phyloP scores from a whole-genome alignment of 2,888 invertebrate species.

The Catocala sponsa region DNA sequence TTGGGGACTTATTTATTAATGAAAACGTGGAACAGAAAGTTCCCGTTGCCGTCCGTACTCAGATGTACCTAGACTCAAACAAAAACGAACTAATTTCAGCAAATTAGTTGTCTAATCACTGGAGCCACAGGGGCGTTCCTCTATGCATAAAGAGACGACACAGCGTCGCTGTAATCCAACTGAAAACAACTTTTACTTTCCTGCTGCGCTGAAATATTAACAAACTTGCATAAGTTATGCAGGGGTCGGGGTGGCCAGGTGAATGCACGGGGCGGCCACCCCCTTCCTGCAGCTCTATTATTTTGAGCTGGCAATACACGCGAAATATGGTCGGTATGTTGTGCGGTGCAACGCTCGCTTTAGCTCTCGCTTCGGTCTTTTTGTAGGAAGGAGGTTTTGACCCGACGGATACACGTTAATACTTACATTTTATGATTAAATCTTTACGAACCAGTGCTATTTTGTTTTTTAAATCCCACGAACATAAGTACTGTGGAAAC shows the following conservation, averaged over 20 bases:
- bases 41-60: background rate
- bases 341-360: constrained; percentile 61
- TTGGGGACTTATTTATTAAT: constrained; percentile 3
- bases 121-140: constrained; percentile 38
- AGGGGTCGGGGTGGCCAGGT: constrained; percentile 58
- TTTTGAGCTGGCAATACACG: constrained; percentile 51
- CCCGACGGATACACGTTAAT: constrained; percentile 44
- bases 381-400: constrained; percentile 58
- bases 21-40: constrained; percentile 5
- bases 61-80: constrained; percentile 23
- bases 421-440: constrained; percentile 52
- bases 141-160: constrained; percentile 48
- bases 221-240: constrained; percentile 83
- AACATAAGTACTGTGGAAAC: background rate
- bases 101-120: constrained; percentile 44
- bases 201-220: constrained; percentile 79
- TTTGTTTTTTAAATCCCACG: constrained; percentile 20
- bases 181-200: constrained; percentile 79
- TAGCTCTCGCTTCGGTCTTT: constrained; percentile 49
- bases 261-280: constrained; percentile 67
- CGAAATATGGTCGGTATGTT: constrained; percentile 56
- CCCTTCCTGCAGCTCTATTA: constrained; percentile 54
- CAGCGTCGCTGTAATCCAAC: constrained; percentile 45
- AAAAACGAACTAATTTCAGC: constrained; percentile 44
- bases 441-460: constrained; percentile 28